Conservation (phyloP, 2,797 vertebrate genomes). For the Anabas testudineus region DNA sequence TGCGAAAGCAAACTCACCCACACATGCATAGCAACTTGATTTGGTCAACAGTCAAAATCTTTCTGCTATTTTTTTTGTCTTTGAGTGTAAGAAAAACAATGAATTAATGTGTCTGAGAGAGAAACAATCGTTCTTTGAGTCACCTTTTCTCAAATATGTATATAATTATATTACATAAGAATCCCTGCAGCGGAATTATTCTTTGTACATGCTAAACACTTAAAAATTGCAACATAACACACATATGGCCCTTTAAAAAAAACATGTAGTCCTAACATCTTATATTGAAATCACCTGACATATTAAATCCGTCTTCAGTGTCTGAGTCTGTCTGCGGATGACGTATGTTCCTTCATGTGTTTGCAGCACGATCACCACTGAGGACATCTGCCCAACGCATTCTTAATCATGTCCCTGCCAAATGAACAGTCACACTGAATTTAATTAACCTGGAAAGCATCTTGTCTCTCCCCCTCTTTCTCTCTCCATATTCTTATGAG, state of each 20-base stretch:
- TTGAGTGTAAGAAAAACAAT: background rate
- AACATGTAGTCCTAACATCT: slow-evolving; percentile 10
- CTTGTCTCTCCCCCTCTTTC: background rate
- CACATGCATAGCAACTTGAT: background rate
- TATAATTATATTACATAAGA: no score
- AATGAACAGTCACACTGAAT: slow-evolving; percentile 54
- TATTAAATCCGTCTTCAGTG: slow-evolving; percentile 18
- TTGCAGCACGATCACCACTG: slow-evolving; percentile 51
- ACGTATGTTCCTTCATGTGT: slow-evolving; percentile 49
- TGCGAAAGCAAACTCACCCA: slow-evolving; percentile 27
- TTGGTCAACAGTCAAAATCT: slow-evolving; percentile 3
- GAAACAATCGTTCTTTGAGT: background rate
- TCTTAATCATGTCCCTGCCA: slow-evolving; percentile 65
- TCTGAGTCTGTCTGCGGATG: slow-evolving; percentile 9
- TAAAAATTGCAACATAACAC: slow-evolving; percentile 1
- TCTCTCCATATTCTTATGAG: slow-evolving; percentile 23
- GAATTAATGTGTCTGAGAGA: no score
- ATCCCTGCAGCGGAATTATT: no score
- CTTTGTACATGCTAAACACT: no score
- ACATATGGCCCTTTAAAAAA: slow-evolving; percentile 25
- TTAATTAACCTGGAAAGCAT: slow-evolving; percentile 65
- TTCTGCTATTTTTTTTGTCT: background rate
- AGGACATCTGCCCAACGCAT: slow-evolving; percentile 64
- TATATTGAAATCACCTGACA: slow-evolving; percentile 16
- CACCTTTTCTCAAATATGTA: background rate